Conservation (phyloP, 2,888 invertebrate species). For the Drosophila yooni region DNA sequence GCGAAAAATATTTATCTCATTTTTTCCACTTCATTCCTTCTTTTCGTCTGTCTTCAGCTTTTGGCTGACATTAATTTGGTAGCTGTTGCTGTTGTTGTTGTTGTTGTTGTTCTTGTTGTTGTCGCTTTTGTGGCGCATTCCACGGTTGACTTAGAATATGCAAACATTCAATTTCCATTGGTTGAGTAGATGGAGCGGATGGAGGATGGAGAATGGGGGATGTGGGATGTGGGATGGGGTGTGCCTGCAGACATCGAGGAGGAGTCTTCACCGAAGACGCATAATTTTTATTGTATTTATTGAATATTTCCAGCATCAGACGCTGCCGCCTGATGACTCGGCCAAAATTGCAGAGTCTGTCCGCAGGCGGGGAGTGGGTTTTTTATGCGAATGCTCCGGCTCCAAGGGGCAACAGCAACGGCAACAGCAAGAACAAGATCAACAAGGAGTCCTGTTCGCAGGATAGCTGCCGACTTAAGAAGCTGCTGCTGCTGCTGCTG, state of each 20-base stretch:
- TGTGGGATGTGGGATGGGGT: background rate
- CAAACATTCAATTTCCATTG: slow-evolving; percentile 75
- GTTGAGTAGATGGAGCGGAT: slow-evolving; percentile 1
- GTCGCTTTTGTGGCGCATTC: slow-evolving; percentile 65
- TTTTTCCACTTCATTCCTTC: background rate
- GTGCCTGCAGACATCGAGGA: background rate
- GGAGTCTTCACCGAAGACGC: slow-evolving; percentile 7
- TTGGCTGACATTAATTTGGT: slow-evolving; percentile 19
- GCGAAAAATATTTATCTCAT: slow-evolving; percentile 13
- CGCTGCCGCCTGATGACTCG: slow-evolving; percentile 63
- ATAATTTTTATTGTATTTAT: slow-evolving; percentile 80
- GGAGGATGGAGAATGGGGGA: background rate
- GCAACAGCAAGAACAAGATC: background rate
- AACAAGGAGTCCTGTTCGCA: slow-evolving; percentile 6
- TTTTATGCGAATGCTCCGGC: background rate
- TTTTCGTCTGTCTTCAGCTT: background rate
- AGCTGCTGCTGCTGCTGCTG: slow-evolving; percentile 1
- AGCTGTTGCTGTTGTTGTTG: slow-evolving; percentile 4
- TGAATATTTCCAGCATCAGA: slow-evolving; percentile 78
- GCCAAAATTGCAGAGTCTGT: slow-evolving; percentile 45
- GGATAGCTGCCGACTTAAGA: background rate
- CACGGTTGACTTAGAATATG: slow-evolving; percentile 73
- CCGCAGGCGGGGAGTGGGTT: background rate
- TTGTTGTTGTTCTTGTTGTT: slow-evolving; percentile 13
- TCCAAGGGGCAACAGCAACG: background rate